Evolutionary conservation across 2,888 invertebrate species (phyloP).

Genomic region (Esperia sulphurella): DNA sequence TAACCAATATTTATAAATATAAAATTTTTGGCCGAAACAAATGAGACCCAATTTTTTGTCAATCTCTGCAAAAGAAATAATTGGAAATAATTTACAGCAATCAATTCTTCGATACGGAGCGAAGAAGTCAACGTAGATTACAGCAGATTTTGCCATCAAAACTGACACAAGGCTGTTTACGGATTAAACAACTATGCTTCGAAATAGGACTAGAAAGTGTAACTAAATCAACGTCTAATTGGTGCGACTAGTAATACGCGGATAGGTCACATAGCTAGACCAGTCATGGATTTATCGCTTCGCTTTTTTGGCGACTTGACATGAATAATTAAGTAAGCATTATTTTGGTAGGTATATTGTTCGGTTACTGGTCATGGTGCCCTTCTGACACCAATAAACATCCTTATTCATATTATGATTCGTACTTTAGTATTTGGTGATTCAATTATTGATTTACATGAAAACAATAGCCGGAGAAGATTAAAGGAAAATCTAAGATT

Average conservation of each 20-base stretch:
- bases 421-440: conserved; percentile 26
- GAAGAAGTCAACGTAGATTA: conserved; percentile 13
- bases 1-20: conserved; percentile 63
- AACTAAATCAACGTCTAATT: conserved; percentile 58
- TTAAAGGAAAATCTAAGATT: conserved; percentile 18
- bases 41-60: conserved; percentile 34
- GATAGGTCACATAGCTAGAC: conserved; percentile 45
- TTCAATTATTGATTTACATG: conserved; percentile 20
- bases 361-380: conserved; percentile 42
- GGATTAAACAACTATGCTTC: conserved; percentile 37
- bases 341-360: conserved; percentile 49
- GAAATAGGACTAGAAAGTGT: conserved; percentile 57
- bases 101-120: conserved; percentile 18
- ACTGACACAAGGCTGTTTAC: conserved; percentile 49
- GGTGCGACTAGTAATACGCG: conserved; percentile 51
- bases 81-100: conserved; percentile 26
- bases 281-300: conserved; percentile 49
- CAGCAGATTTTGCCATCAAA: conserved; percentile 30
- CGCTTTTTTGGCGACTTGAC: conserved; percentile 52
- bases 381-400: conserved; percentile 62
- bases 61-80: conserved; percentile 25
- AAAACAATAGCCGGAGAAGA: conserved; percentile 25
- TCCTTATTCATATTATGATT: conserved; percentile 35
- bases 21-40: conserved; percentile 45
- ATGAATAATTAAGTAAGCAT: conserved; percentile 59